Conservation (phyloP, 2,113 vertebrate genomes). For the Romanogobio albipinnatus region DNA sequence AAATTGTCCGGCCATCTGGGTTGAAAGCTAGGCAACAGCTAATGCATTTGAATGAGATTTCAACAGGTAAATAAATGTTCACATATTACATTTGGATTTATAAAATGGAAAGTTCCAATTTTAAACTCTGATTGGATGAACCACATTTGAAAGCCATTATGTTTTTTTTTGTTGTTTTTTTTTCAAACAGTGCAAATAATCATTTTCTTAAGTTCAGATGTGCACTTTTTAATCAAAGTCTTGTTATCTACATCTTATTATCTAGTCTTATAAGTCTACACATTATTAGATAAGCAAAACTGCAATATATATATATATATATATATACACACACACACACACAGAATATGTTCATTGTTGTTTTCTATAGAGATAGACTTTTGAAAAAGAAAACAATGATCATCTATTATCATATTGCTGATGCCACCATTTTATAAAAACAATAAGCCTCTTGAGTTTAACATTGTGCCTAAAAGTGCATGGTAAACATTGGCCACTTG, state of each 20-base stretch:
- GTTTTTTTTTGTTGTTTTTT: no score
- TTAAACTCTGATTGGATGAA: background rate
- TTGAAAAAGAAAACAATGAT: no score
- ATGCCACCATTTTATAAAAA: no score
- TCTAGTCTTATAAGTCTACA: no score
- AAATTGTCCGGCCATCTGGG: conserved; percentile 73
- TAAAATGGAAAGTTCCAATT: background rate
- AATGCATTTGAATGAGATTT: conserved; percentile 22
- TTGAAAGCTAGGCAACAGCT: conserved; percentile 59
- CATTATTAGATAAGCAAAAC: background rate
- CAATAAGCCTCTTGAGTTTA: no score
- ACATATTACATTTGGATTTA: background rate
- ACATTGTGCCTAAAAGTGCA: background rate
- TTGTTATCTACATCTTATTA: no score
- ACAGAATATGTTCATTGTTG: no score
- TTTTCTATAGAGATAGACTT: no score
- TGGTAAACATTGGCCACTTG: background rate
- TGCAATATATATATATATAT: background rate
- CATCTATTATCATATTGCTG: no score
- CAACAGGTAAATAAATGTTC: conserved; percentile 36
- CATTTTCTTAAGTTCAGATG: background rate
- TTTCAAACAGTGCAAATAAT: no score
- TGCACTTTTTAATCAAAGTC: no score
- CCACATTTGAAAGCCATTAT: background rate
- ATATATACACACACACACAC: no score